These are phyloP conservation scores for Cladopsammia gracilis DNA, from an alignment of 64 coral and sea anemone genomes.

Conservation along the genomic window DNA sequence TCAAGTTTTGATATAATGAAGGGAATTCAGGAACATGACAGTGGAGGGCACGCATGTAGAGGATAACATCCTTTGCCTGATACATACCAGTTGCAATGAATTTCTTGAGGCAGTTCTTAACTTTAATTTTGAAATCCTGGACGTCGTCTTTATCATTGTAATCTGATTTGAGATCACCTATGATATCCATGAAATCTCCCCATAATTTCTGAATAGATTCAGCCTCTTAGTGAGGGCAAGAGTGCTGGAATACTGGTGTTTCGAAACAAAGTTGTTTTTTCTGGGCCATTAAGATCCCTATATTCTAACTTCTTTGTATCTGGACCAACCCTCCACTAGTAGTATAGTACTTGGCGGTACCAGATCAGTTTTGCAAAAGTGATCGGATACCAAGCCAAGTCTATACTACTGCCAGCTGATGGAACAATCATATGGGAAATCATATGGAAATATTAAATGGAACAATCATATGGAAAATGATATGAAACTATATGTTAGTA, in stretches of 20 bases:
- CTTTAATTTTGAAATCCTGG: too few relatives aligned
- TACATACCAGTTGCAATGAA: too few relatives aligned
- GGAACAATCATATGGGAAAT: too few relatives aligned
- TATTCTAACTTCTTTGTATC: conserved; percentile 53
- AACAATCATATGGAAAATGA: too few relatives aligned
- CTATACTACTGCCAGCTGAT: too few relatives aligned
- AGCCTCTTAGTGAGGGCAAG: neutral
- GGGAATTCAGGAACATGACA: conserved; percentile 14
- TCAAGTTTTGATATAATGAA: neutral
- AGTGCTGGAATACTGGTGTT: neutral
- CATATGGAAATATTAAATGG: too few relatives aligned
- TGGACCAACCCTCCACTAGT: neutral
- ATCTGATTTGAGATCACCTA: conserved; percentile 16
- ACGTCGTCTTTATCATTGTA: neutral
- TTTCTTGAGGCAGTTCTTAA: too few relatives aligned
- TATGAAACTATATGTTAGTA: too few relatives aligned
- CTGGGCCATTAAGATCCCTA: conserved; percentile 58
- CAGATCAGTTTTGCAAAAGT: too few relatives aligned
- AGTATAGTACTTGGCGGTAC: too few relatives aligned
- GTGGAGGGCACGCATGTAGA: conserved; percentile 26
- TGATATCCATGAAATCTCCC: conserved; percentile 26
- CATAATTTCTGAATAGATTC: conserved; percentile 16
- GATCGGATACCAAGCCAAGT: too few relatives aligned
- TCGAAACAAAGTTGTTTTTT: conserved; percentile 33
- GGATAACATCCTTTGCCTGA: too few relatives aligned